Conservation (phyloP, 2,888 invertebrate genomes). For the Allolobophora icterica region DNA sequence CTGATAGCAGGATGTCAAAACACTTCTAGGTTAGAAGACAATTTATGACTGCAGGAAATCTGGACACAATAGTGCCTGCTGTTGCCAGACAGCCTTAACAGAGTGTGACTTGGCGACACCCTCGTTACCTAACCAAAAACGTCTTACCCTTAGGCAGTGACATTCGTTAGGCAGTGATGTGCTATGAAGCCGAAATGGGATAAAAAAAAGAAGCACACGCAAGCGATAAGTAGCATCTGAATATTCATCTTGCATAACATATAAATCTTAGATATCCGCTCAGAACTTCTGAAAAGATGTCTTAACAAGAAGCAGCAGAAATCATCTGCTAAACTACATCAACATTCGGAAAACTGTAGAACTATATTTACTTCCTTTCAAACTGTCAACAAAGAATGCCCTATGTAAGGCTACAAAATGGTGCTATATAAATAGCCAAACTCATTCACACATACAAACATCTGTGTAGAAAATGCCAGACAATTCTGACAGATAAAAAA, state of each 20-base stretch:
- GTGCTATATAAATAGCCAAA: not conserved
- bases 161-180: not conserved
- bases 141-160: not conserved
- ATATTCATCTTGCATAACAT: not conserved
- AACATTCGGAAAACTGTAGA: not conserved
- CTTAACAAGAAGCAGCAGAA: not conserved
- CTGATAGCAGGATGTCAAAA: not conserved
- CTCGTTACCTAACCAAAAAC: not conserved
- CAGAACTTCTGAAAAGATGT: not conserved
- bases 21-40: not conserved
- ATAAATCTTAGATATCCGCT: not conserved
- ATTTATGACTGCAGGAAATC: not conserved
- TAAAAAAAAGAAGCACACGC: not conserved
- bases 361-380: not conserved
- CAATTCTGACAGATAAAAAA: not conserved
- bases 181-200: not conserved
- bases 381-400: not conserved
- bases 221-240: not conserved
- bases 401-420: not conserved
- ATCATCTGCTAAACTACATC: not conserved
- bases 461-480: not conserved
- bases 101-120: not conserved
- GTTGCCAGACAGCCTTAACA: not conserved
- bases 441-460: not conserved
- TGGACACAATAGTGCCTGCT: slow-evolving; percentile 10